Evolutionary conservation across 2,888 invertebrate genomes (phyloP).

Genomic region (Chrysolina americana): DNA sequence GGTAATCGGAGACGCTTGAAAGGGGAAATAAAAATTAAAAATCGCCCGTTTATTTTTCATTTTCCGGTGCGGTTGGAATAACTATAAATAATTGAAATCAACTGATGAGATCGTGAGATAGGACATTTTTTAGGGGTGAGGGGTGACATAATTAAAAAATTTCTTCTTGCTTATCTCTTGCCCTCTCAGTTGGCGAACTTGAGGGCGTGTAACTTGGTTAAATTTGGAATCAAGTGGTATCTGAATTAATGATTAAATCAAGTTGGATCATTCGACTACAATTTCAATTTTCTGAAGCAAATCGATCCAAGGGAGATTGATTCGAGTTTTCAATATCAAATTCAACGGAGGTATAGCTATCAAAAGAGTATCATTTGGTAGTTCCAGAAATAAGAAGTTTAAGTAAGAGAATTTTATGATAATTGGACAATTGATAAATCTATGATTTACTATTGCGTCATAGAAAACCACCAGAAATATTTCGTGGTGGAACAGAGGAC

Average conservation of each 20-base stretch:
- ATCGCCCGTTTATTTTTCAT: constrained; percentile 64
- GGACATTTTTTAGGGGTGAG: constrained; percentile 55
- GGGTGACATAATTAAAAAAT: constrained; percentile 59
- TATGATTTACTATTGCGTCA: too few relatives aligned
- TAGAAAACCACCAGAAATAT: too few relatives aligned
- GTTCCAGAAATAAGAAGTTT: too few relatives aligned
- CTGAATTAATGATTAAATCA: constrained; percentile 9
- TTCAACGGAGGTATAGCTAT: neutral
- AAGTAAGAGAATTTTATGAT: too few relatives aligned
- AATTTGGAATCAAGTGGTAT: constrained; percentile 20
- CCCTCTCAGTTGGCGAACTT: constrained; percentile 15
- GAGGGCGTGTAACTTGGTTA: constrained; percentile 1
- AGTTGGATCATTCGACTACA: neutral
- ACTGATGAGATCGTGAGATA: constrained; percentile 65
- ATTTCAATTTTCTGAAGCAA: too few relatives aligned
- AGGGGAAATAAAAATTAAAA: constrained; percentile 60
- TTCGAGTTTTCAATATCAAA: too few relatives aligned
- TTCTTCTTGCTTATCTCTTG: constrained; percentile 53
- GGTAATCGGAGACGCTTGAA: constrained; percentile 28
- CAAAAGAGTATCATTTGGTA: neutral
- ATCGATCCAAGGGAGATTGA: too few relatives aligned
- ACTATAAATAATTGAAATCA: constrained; percentile 68
- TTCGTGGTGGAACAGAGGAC: too few relatives aligned
- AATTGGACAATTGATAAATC: too few relatives aligned
- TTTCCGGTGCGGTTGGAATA: constrained; percentile 63